Base-by-base conservation (phyloP, 2,113 vertebrate genomes). In the Eublepharis macularius region DNA sequence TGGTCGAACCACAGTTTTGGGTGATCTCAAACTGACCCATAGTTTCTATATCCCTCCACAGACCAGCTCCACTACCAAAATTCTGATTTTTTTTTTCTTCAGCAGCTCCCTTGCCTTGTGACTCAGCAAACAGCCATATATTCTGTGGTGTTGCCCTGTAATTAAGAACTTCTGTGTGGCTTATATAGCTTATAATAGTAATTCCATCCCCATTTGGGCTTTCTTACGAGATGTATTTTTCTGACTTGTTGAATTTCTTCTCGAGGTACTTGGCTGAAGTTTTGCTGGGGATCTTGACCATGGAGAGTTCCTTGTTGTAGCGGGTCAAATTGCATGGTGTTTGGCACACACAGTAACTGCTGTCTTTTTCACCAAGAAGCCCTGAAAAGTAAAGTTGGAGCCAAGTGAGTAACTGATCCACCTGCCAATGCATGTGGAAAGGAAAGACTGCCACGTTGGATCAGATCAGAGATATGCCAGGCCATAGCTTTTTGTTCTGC, bases 201-300 rank as follows among this genome's bases (percentile, higher is more conserved):
- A 17, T 34, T 60, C 41, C 66, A 45, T 4, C 39, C 6, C 49
- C 3, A 3, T 8, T 45, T 26, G 49, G 47, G 26, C 26, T 45
- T 26, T 96, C 98, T 97, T 93, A 99, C 99, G 98, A 96, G 94
- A 99, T 99, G 85, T 99, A 99, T 89, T 98, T 99, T 95, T 99
- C 99, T 0, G 99, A 98, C 94, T 98, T 98, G 97, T 99, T 99
- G 93, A 99, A 99, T 93, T 99, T 99, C 95, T 99, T 99, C 96
- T 99, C 98, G 82, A 99, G 97, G 95, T 99, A 99, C 92, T 98
- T 98, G 85, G 98, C 98, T 0, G 99, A 99, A 0, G 99, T 99
- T 95, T 99, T 99, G 96, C 98, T 99, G 93, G 99, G 99, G 90
- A 99, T 99, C 95, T 99, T 99, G 90, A 99, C 99, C 99, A 99